Evolutionary conservation across 2,797 vertebrate species (phyloP).

Genomic region (Melanotaenia pygmaea): DNA sequence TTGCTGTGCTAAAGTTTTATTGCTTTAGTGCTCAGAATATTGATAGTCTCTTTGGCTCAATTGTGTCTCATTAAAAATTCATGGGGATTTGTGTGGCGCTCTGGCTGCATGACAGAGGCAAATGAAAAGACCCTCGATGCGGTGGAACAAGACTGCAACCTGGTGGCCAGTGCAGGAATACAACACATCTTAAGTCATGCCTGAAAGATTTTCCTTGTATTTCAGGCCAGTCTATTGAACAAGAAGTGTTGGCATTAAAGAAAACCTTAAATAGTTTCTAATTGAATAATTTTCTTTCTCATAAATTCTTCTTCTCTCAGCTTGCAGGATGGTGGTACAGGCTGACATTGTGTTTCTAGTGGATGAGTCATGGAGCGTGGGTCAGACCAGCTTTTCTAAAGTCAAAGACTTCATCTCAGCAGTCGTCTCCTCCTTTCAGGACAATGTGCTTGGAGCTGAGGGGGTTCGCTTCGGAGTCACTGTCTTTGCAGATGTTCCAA

Average conservation of each 20-base stretch:
- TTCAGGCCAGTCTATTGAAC: not conserved
- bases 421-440: constrained; percentile 80
- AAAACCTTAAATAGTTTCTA: too few species aligned
- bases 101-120: constrained; percentile 53
- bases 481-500: constrained; percentile 84
- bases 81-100: constrained; percentile 61
- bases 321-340: constrained; percentile 83
- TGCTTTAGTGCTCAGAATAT: constrained; percentile 78
- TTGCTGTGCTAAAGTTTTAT: constrained; percentile 77
- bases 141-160: constrained; percentile 76
- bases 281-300: not conserved
- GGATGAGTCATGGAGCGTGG: constrained; percentile 84
- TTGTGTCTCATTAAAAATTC: constrained; percentile 80
- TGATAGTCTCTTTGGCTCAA: constrained; percentile 79
- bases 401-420: constrained; percentile 85
- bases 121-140: constrained; percentile 11
- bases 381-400: constrained; percentile 75
- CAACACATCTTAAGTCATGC: not conserved
- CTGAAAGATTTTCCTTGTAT: not conserved
- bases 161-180: constrained; percentile 63
- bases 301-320: constrained; percentile 63
- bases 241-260: not conserved
- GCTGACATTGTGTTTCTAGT: constrained; percentile 89
- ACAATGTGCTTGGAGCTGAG: constrained; percentile 71
- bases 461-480: constrained; percentile 89